Evolutionary conservation across 2,797 vertebrate species (phyloP), one percentile per base, ranked within the genome.

Genomic region (Pygocentrus nattereri): DNA sequence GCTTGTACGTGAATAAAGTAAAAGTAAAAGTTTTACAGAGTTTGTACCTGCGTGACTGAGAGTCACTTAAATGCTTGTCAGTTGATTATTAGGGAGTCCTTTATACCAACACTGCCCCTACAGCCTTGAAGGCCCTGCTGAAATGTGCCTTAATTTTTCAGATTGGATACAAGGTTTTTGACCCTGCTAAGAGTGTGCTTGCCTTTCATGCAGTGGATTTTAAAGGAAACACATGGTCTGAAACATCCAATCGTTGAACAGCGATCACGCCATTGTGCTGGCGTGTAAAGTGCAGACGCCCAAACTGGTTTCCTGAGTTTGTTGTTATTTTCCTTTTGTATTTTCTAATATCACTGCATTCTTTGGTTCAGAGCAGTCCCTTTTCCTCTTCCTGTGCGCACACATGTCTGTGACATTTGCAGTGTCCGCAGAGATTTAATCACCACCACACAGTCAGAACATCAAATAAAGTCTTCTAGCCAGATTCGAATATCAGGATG

Each of bases 281-380:
- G 68, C 27, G 41, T 75, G 34, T n/a, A 61, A 41, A 30, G 38
- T 52, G 64, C 5, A 54, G 3, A 76, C 56, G 49, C 77, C 74
- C 82, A 76, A 67, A 72, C 34, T 41, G 47, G 68, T 76, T 83
- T 76, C 73, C 73, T 80, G 77, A 76, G 78, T 80, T 71, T 80
- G 25, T 80, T 84, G 78, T 72, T 65, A n/a, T 64, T 74, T 84
- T 72, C 11, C 72, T 56, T 76, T 80, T 76, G 77, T 58, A 54
- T 73, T 83, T 74, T 80, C 44, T 58, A 38, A 70, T 76, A 71
- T 79, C 56, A 38, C 16, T 56, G 34, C 38, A 62, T 84, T 80
- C 38, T 52, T 71, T 18, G 18, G 72, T 76, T 58, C 62, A 30
- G 58, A 12, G 4, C 64, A 74, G 23, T 19, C 4, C n/a, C 56